A percentile compares a stretch with the other conserved stretches of the same genome.
These are phyloP conservation scores for Orchesella cincta DNA, from an alignment of 1,140 invertebrate genomes.

Conservation along the genomic window DNA sequence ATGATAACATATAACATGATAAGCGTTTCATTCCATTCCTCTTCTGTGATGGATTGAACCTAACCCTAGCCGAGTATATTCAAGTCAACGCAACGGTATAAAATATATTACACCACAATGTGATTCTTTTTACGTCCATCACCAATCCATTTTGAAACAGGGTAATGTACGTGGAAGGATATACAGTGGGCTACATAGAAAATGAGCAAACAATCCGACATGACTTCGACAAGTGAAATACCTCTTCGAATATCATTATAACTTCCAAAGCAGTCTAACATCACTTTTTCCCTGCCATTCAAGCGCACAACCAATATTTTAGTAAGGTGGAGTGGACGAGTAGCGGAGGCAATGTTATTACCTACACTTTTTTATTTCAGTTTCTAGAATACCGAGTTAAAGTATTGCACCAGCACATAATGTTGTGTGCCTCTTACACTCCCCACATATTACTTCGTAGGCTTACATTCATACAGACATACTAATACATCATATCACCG, in stretches of 20 bases:
- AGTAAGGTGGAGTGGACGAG: slow-evolving; percentile 5
- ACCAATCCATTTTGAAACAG: not conserved
- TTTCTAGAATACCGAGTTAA: too few relatives aligned
- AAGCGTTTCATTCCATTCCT: not conserved
- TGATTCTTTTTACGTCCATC: not conserved
- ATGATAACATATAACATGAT: not conserved
- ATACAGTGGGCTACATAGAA: not conserved
- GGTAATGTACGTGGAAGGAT: not conserved
- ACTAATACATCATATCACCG: too few relatives aligned
- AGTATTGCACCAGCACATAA: too few relatives aligned
- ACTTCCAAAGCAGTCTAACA: not conserved
- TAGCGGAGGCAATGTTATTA: not conserved
- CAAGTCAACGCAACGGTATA: not conserved
- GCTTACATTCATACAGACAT: too few relatives aligned
- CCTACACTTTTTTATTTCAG: too few relatives aligned
- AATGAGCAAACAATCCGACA: slow-evolving; percentile 4
- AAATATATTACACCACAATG: not conserved
- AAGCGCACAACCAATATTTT: slow-evolving; percentile 19
- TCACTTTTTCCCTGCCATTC: not conserved
- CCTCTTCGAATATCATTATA: not conserved
- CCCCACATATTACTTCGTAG: too few relatives aligned
- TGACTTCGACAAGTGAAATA: slow-evolving; percentile 17
- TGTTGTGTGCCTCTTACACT: too few relatives aligned
- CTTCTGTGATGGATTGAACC: not conserved
- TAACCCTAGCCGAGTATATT: not conserved